These are phyloP conservation scores for Tyto alba DNA, from an alignment of 2,113 vertebrate species.

Conservation along the genomic window DNA sequence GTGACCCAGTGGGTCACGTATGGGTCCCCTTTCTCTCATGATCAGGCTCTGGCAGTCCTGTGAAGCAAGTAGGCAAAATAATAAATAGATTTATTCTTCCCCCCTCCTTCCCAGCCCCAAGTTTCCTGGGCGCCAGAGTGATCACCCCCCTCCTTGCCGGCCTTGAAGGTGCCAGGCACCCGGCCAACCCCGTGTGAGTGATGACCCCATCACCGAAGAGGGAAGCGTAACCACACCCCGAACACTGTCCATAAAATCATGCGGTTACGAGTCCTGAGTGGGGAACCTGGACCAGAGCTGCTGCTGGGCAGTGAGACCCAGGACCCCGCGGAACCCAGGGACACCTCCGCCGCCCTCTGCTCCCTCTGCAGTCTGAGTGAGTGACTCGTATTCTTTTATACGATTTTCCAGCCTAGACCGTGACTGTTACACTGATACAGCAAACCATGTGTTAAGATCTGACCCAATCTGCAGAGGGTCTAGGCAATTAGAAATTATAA, in stretches of 20 bases:
- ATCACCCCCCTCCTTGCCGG: background rate
- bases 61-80: background rate
- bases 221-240: background rate
- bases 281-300: background rate
- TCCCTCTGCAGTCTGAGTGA: fast-evolving
- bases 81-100: background rate
- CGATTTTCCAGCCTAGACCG: background rate
- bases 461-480: background rate
- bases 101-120: background rate
- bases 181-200: fast-evolving
- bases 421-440: background rate
- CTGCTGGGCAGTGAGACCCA: background rate
- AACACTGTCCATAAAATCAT: background rate
- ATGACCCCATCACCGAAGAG: background rate
- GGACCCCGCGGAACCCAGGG: background rate
- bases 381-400: background rate
- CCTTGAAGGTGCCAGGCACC: background rate
- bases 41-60: background rate
- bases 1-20: fast-evolving
- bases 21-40: background rate
- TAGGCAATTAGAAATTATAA: background rate
- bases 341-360: fast-evolving
- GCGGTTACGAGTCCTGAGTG: background rate
- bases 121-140: fast-evolving
- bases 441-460: background rate